Conservation (phyloP, 2,888 invertebrate species). For the Conomelus anceps region DNA sequence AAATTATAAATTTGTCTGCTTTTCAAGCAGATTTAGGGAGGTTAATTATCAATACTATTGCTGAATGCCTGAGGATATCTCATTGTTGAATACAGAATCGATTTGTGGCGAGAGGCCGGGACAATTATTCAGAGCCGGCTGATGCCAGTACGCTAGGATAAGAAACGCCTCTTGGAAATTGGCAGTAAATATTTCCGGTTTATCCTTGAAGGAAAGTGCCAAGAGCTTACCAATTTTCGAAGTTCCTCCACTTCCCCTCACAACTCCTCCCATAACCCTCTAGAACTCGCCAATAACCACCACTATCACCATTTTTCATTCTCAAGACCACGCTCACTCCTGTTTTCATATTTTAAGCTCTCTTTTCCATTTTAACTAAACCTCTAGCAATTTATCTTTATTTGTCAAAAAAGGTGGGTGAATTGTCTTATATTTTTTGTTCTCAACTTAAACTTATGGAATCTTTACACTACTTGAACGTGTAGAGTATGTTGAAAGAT, state of each 20-base stretch:
- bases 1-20: neutral
- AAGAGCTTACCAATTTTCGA: neutral
- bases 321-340: neutral
- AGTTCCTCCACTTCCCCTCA: neutral
- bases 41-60: neutral
- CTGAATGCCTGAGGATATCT: neutral
- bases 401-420: neutral
- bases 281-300: neutral
- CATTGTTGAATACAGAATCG: neutral
- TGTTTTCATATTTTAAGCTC: neutral
- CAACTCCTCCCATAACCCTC: neutral
- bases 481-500: no score
- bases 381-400: neutral
- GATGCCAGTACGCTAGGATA: neutral
- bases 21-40: neutral
- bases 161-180: neutral
- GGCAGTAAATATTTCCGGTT: neutral
- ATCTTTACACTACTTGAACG: no score
- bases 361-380: neutral
- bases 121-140: neutral
- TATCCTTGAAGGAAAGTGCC: neutral
- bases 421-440: neutral
- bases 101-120: neutral
- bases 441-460: no score
- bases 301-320: neutral